Evolutionary conservation across 1,140 invertebrate species (phyloP), one percentile per base, ranked within the genome.

Genomic region (Armadillidium nasatum): DNA sequence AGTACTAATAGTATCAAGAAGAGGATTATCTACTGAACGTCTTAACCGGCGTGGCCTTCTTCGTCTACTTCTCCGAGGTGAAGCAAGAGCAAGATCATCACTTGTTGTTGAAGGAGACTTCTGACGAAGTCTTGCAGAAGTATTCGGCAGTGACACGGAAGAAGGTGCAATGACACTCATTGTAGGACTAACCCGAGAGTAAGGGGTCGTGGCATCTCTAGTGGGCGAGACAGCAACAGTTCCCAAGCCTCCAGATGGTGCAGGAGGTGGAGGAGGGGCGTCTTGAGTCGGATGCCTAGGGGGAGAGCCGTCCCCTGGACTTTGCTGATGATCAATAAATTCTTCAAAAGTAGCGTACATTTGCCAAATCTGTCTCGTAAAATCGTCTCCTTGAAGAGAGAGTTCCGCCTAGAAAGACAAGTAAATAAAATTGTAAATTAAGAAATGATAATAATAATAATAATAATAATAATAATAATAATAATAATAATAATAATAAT

Each of bases 301-400:
- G 60, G 75, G 72, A 19, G 80, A 76, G 22, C 73, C 75, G 68
- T 60, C 50, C 50, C 7, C 50, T 13, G 50, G 50, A 19, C 50
- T 60, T 66, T 81, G 77, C 73, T 82, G 82, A 66, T 80, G 75
- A 72, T 83, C 82, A 60, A 83, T 75, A 76, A 83, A 83, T 79
- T 85, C 84, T 77, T 84, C 84, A 81, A 85, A 85, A 68, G 83
- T 84, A 54, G 83, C 83, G 77, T 85, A 85, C 84, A 85, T 85
- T 73, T 84, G 83, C 83, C 82, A 84, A 81, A 85, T 84, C 76
- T 83, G 83, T 22, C 82, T 80, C 10, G 82, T 83, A 75, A 84
- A 84, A 81, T 84, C 84, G 82, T 85, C 84, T 45, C 84, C 83
- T 81, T 84, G 83, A 15, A 84, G 80, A 11, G 83, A 82, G 75